Conservation (phyloP, 2,113 vertebrate species). For the Xiphophorus couchianus region DNA sequence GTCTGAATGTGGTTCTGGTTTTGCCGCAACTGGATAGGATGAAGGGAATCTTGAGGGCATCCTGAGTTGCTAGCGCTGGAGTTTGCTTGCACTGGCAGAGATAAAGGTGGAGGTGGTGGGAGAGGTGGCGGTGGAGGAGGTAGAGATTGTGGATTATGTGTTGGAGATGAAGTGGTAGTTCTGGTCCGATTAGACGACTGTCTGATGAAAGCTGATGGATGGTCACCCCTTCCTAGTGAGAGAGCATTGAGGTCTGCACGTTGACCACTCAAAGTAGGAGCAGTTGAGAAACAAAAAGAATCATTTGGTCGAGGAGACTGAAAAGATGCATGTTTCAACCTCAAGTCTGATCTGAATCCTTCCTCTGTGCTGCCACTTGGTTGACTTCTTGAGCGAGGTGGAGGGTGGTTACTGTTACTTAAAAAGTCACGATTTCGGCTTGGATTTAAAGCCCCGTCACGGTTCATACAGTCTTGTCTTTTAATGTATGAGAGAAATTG, state of each 20-base stretch:
- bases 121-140: slow-evolving; percentile 61
- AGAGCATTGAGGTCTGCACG: slow-evolving; percentile 86
- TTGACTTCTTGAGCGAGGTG: slow-evolving; percentile 69
- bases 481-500: slow-evolving; percentile 65
- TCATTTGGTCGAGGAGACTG: slow-evolving; percentile 83
- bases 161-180: slow-evolving; percentile 80
- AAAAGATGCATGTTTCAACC: slow-evolving; percentile 68
- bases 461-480: slow-evolving; percentile 50
- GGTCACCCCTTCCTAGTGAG: slow-evolving; percentile 87
- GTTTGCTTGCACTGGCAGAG: slow-evolving; percentile 81
- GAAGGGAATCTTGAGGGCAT: slow-evolving; percentile 86
- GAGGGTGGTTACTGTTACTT: slow-evolving; percentile 27
- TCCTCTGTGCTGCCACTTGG: slow-evolving; percentile 66
- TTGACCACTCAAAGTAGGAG: slow-evolving; percentile 92
- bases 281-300: slow-evolving; percentile 91
- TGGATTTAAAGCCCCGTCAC: slow-evolving; percentile 32
- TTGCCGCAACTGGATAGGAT: slow-evolving; percentile 82
- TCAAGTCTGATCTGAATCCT: slow-evolving; percentile 71
- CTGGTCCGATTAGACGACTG: slow-evolving; percentile 75
- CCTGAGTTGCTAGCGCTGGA: slow-evolving; percentile 82
- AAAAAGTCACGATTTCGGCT: slow-evolving; percentile 37
- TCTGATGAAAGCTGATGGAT: slow-evolving; percentile 88
- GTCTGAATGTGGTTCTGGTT: slow-evolving; percentile 84
- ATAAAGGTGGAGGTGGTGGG: slow-evolving; percentile 58
- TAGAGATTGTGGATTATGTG: slow-evolving; percentile 45